Evolutionary conservation across 2,888 invertebrate genomes (phyloP).

Genomic region (Hymenopus coronatus): DNA sequence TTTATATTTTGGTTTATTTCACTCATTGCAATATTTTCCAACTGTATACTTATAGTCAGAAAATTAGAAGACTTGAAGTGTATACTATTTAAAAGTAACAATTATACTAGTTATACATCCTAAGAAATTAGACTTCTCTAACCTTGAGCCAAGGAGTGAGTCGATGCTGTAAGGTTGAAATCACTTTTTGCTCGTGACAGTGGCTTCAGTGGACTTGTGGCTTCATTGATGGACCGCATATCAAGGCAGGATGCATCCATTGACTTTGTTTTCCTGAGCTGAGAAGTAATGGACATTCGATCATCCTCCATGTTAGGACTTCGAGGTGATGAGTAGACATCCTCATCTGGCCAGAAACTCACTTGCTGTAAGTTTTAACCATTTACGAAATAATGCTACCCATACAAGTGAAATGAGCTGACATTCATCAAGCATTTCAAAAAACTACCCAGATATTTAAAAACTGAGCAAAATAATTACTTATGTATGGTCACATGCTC

Average conservation of each 20-base stretch:
- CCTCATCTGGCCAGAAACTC: conserved; percentile 76
- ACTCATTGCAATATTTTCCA: no score
- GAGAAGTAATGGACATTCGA: conserved; percentile 70
- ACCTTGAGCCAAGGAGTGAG: conserved; percentile 68
- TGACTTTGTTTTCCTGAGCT: conserved; percentile 80
- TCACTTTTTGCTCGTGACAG: conserved; percentile 83
- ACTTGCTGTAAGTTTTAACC: conserved; percentile 62
- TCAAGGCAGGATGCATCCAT: conserved; percentile 87
- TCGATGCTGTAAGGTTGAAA: conserved; percentile 75
- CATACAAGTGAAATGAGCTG: not conserved
- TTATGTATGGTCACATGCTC: not conserved
- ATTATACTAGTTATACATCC: no score
- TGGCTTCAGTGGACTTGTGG: conserved; percentile 51
- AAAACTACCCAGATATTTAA: not conserved
- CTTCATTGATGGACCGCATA: conserved; percentile 54
- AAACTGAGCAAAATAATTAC: not conserved
- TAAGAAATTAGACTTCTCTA: conserved; percentile 29
- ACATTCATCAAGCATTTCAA: not conserved
- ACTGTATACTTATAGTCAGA: no score
- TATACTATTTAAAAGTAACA: no score
- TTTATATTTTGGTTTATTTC: no score
- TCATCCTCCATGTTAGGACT: conserved; percentile 62
- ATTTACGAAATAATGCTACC: not conserved
- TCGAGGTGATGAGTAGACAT: conserved; percentile 65
- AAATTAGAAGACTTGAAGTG: no score